Conservation (phyloP, 2,888 invertebrate genomes). For the Caenorhabditis virilis region DNA sequence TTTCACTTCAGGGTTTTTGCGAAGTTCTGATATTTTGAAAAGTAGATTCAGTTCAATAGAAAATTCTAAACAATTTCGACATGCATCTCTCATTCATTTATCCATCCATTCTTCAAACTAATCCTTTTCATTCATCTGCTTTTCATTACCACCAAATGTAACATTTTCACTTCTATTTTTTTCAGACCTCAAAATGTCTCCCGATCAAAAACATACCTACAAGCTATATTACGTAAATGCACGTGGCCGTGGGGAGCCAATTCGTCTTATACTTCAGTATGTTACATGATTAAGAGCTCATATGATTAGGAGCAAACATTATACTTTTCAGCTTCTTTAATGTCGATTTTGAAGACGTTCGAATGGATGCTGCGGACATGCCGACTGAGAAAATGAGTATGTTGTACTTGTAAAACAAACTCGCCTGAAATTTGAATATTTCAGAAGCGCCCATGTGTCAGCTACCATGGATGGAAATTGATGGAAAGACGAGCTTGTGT, state of each 20-base stretch:
- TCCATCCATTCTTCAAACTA: too few relatives aligned
- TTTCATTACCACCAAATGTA: too few relatives aligned
- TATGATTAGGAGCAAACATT: neutral
- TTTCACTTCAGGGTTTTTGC: too few relatives aligned
- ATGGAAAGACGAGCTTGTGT: slow-evolving; percentile 33
- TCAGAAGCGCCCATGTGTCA: slow-evolving; percentile 40
- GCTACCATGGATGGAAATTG: slow-evolving; percentile 33
- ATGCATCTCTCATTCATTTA: too few relatives aligned
- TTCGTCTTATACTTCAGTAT: slow-evolving; percentile 34
- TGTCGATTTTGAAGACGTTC: slow-evolving; percentile 37
- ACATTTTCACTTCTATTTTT: too few relatives aligned
- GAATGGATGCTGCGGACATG: slow-evolving; percentile 27
- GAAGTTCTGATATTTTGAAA: too few relatives aligned
- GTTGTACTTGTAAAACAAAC: neutral
- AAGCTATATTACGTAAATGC: slow-evolving; percentile 27
- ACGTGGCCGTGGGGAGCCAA: slow-evolving; percentile 39
- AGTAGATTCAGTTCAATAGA: too few relatives aligned
- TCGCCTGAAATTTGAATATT: neutral
- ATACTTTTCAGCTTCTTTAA: slow-evolving; percentile 17
- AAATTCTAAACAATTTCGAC: too few relatives aligned
- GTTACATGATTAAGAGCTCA: neutral
- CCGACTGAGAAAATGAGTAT: slow-evolving; percentile 1
- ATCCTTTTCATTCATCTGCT: too few relatives aligned
- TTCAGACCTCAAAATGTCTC: too few relatives aligned
- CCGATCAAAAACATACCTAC: slow-evolving; percentile 36